Evolutionary conservation across 1,140 invertebrate species (phyloP).

Genomic region (Drosophila fuyamai): DNA sequence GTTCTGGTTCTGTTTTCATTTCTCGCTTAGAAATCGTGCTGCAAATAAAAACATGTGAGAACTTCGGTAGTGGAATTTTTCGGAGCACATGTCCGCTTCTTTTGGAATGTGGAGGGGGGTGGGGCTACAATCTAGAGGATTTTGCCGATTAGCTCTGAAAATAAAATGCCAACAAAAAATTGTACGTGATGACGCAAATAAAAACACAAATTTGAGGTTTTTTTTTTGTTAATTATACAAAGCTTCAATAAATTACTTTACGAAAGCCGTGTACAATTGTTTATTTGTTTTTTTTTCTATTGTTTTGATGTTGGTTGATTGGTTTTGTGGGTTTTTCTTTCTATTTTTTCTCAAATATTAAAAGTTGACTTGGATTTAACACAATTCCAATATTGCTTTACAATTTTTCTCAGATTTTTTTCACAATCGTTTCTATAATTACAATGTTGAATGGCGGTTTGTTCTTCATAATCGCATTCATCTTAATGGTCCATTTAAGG

Average conservation of each 20-base stretch:
- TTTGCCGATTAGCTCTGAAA: conserved; percentile 32
- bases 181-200: conserved; percentile 46
- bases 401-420: conserved; percentile 47
- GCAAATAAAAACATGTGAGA: conserved; percentile 47
- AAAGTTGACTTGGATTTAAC: conserved; percentile 68
- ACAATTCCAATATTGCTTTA: conserved; percentile 77
- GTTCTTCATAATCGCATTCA: conserved; percentile 37
- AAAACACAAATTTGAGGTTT: conserved; percentile 62
- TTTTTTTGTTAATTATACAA: conserved; percentile 78
- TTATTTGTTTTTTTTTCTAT: conserved; percentile 65
- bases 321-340: conserved; percentile 41
- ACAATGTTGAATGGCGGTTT: conserved; percentile 47
- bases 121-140: conserved; percentile 1
- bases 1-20: conserved; percentile 18
- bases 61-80: conserved; percentile 34
- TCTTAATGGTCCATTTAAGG: conserved; percentile 40
- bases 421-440: conserved; percentile 44
- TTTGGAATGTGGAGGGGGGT: conserved; percentile 16
- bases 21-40: conserved; percentile 28
- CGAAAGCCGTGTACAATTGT: conserved; percentile 74
- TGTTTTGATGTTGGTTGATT: conserved; percentile 64
- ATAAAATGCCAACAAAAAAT: conserved; percentile 34
- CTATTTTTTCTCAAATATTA: conserved; percentile 62
- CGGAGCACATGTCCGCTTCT: conserved; percentile 27
- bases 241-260: conserved; percentile 77